A percentile compares a stretch with the other conserved stretches of the same genome.
phyloP scores from a whole-genome alignment of 2,888 invertebrate species.

The Lissocephala sabroskyi region DNA sequence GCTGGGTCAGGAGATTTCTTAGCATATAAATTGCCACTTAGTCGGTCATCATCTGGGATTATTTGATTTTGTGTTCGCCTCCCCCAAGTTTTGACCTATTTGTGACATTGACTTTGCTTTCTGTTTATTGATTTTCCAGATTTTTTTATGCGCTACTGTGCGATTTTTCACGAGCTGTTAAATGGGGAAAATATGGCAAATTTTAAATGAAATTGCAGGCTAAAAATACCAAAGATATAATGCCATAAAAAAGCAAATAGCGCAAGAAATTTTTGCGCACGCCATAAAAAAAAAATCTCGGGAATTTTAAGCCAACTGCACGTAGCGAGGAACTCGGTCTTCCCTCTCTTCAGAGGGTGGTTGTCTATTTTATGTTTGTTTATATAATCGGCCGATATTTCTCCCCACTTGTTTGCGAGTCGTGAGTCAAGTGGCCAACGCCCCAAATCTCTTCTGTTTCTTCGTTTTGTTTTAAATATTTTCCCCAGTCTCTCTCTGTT shows the following conservation, averaged over 20 bases:
- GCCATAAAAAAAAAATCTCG: slow-evolving; percentile 17
- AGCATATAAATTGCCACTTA: too few species aligned
- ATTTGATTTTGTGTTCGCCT: not conserved
- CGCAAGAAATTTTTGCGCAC: slow-evolving; percentile 14
- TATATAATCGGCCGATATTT: slow-evolving; percentile 9
- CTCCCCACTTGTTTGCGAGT: slow-evolving; percentile 8
- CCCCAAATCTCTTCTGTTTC: slow-evolving; percentile 11
- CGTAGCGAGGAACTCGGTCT: too few species aligned
- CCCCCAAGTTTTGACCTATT: not conserved
- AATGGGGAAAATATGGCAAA: too few species aligned
- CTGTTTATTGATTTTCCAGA: slow-evolving; percentile 8
- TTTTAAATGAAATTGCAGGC: slow-evolving; percentile 27
- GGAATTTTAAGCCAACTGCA: not conserved
- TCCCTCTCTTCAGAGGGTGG: not conserved
- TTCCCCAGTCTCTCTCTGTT: slow-evolving; percentile 6
- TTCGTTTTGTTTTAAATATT: slow-evolving; percentile 19
- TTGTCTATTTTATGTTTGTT: slow-evolving; percentile 1
- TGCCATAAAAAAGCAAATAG: slow-evolving; percentile 2
- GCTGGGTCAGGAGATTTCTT: too few species aligned
- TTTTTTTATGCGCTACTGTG: slow-evolving; percentile 29
- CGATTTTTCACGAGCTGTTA: slow-evolving; percentile 39
- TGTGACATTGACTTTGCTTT: slow-evolving; percentile 1
- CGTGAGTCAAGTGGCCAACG: slow-evolving; percentile 21
- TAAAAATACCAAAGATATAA: slow-evolving; percentile 19
- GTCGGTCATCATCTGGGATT: too few species aligned